Base-by-base conservation (phyloP, 2,888 invertebrate species). In the Lagria hirta region DNA sequence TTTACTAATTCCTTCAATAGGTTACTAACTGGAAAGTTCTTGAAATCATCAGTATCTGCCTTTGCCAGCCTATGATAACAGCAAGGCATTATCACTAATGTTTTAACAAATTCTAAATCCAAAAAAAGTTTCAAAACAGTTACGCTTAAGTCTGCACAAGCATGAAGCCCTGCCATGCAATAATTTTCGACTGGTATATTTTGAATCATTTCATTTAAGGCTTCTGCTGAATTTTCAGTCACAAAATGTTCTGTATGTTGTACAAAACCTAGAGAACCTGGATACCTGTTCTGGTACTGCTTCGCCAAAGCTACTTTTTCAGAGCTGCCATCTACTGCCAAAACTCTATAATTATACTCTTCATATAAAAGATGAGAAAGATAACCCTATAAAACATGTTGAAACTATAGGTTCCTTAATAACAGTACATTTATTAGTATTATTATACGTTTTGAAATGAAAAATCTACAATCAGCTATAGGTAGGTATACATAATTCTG, bases 101-200 rank as follows among this genome's bases (percentile, higher is more conserved):
- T 69, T 46, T 72, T 75, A 0, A 81, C 80, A 18, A 70, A 66
- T 4, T 73, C 60, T 65, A 83, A 76, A 57, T 76, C 70, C 22
- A 77, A 60, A 68, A 86, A 88, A 52, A 87, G 69, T 55, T 79
- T 75, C 30, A 86, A 75, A 4, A 84, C 81, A 37, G 78, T 76
- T 12, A 86, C 74, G 22, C 85, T 82, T 40, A 89, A 74, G 72
- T 88, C 88, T 0, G 84, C 88, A 60, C 89, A 89, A 3, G 87
- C 82, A 62, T 89, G 89, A 4, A 89, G 74, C 1, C 88, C 88
- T 44, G 79, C 72, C 49, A 83, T 62, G 40, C 76, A 75, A 36
- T 72, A 57, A 20, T 51, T 42, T 8, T 28, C 33, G 8, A 18
- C 22, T 40, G 21, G 16, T 11, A 33, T 42, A 17, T 54, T 41